Percentiles rank a stretch among this genome's conserved stretches.
These are phyloP conservation scores for Catharus minimus DNA, from an alignment of 2,113 vertebrate species.

Conservation along the genomic window DNA sequence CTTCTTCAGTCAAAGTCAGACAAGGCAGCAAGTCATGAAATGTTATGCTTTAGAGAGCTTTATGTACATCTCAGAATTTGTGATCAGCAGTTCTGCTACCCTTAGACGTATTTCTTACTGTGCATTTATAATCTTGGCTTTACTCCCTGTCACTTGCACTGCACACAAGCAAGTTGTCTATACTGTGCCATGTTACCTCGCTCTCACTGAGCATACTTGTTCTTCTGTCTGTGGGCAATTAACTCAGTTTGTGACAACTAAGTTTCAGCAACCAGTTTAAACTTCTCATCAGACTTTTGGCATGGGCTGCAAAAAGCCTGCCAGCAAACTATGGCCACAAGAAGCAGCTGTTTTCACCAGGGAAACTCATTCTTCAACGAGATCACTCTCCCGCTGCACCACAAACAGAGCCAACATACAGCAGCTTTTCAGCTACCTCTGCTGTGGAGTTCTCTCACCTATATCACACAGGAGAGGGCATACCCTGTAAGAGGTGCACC, in stretches of 20 bases:
- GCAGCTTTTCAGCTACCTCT: constrained; percentile 21
- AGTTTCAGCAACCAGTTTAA: constrained; percentile 37
- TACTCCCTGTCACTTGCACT: neutral
- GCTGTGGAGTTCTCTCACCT: neutral
- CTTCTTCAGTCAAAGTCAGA: neutral
- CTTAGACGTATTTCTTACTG: neutral
- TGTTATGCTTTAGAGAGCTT: neutral
- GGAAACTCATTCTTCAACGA: neutral
- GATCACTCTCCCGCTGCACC: neutral
- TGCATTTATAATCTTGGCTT: neutral
- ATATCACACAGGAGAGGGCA: neutral
- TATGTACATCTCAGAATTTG: neutral
- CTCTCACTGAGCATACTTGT: neutral
- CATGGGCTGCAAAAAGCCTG: constrained; percentile 20
- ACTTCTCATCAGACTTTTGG: constrained; percentile 31
- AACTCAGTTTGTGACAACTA: constrained; percentile 33
- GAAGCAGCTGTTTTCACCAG: constrained; percentile 17
- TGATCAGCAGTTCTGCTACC: neutral
- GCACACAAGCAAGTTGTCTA: neutral
- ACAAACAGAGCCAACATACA: neutral
- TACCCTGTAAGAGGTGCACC: neutral
- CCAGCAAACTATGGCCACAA: constrained; percentile 40
- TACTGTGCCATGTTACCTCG: neutral
- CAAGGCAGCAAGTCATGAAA: neutral
- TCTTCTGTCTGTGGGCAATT: constrained; percentile 36